Conservation (phyloP, 2,888 invertebrate species). For the Lysandra coridon region DNA sequence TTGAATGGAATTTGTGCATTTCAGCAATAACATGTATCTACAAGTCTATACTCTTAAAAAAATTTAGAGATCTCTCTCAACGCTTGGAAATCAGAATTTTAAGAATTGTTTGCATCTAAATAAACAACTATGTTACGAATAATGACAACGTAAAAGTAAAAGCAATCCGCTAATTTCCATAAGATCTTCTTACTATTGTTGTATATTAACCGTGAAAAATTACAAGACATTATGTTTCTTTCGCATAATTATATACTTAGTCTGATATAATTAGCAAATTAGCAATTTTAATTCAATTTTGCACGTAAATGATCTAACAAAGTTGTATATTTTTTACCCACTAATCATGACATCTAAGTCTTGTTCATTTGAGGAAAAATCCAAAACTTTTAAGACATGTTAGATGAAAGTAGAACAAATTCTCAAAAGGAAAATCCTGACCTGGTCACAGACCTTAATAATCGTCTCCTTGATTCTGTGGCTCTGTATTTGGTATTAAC, state of each 20-base stretch:
- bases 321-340: too few species aligned
- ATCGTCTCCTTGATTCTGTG: background rate
- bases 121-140: background rate
- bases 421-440: background rate
- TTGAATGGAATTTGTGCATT: too few species aligned
- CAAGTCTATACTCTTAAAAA: too few species aligned
- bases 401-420: background rate
- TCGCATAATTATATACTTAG: background rate
- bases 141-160: background rate
- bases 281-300: background rate
- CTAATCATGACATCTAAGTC: too few species aligned
- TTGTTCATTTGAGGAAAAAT: too few species aligned
- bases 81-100: background rate
- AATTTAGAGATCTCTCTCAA: too few species aligned
- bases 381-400: too few species aligned
- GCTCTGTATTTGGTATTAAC: background rate
- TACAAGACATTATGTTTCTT: background rate
- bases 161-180: background rate
- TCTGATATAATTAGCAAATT: background rate
- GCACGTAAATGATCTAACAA: background rate
- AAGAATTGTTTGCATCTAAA: background rate
- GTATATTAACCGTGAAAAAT: background rate
- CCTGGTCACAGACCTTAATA: background rate
- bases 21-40: too few species aligned
- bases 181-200: constrained; percentile 4